These are phyloP conservation scores for Tenthredo scrophulariae DNA, from an alignment of 2,888 invertebrate species.

Conservation along the genomic window DNA sequence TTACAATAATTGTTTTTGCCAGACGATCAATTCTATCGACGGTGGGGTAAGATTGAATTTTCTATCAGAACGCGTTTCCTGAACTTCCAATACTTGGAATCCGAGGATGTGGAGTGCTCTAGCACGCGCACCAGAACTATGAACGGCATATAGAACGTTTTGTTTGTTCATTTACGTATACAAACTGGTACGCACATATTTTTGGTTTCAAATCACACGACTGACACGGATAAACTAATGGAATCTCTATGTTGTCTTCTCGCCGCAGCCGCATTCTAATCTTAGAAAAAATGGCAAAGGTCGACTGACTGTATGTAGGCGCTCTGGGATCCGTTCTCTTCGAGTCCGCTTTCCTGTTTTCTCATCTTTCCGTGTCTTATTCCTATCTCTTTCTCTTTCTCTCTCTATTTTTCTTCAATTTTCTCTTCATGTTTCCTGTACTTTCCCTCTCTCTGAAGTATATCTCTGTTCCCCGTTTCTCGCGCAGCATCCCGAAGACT, in stretches of 20 bases:
- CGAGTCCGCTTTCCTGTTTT: constrained; percentile 29
- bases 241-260: constrained; percentile 51
- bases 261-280: constrained; percentile 47
- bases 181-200: constrained; percentile 28
- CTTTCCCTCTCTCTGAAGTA: neutral
- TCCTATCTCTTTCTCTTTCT: neutral
- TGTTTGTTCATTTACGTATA: neutral
- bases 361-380: constrained; percentile 17
- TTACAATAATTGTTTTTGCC: neutral
- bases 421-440: neutral
- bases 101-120: neutral
- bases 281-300: constrained; percentile 37
- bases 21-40: neutral
- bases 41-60: neutral
- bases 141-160: constrained; percentile 11
- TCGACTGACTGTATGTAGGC: constrained; percentile 2
- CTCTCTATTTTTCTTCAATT: neutral
- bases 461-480: neutral
- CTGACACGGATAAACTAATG: constrained; percentile 54
- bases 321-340: constrained; percentile 39
- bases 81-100: neutral
- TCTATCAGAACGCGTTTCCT: neutral
- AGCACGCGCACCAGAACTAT: neutral
- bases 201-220: constrained; percentile 50
- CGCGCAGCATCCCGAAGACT: neutral